phyloP scores from a whole-genome alignment of 1,140 invertebrate species.

The Lepidotrigona ventralis region DNA sequence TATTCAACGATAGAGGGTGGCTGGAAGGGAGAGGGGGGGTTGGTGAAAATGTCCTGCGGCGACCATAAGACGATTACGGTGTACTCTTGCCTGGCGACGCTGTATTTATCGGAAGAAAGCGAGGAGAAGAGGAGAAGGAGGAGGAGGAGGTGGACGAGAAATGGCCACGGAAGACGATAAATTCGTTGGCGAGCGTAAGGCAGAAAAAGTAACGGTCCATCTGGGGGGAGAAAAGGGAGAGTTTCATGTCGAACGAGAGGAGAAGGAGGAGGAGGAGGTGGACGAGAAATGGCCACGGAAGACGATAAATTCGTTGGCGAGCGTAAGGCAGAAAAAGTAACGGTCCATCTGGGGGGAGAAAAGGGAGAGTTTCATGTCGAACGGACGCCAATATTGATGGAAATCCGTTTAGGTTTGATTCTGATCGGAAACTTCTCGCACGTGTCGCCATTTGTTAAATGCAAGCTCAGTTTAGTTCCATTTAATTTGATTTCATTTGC shows the following conservation, averaged over 20 bases:
- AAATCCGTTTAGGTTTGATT: constrained; percentile 7
- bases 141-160: too few relatives aligned
- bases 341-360: background rate
- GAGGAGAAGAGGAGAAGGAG: background rate
- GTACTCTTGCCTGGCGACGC: constrained; percentile 15
- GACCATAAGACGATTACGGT: constrained; percentile 45
- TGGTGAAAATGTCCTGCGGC: constrained; percentile 46
- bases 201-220: constrained; percentile 18
- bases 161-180: constrained; percentile 9
- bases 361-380: background rate
- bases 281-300: background rate
- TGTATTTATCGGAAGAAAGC: constrained; percentile 26
- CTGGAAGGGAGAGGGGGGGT: background rate
- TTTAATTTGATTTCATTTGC: too few relatives aligned
- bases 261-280: background rate
- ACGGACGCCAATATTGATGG: background rate
- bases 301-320: constrained; percentile 21
- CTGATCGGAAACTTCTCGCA: background rate
- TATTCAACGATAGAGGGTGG: constrained; percentile 25
- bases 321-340: constrained; percentile 14
- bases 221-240: background rate
- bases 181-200: constrained; percentile 22
- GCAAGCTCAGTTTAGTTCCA: too few relatives aligned
- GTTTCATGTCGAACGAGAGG: background rate
- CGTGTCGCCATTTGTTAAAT: too few relatives aligned